Percentiles rank a stretch among this genome's conserved stretches.
These are phyloP conservation scores for Gasterosteus aculeatus DNA, from an alignment of 2,113 vertebrate species.

Conservation along the genomic window DNA sequence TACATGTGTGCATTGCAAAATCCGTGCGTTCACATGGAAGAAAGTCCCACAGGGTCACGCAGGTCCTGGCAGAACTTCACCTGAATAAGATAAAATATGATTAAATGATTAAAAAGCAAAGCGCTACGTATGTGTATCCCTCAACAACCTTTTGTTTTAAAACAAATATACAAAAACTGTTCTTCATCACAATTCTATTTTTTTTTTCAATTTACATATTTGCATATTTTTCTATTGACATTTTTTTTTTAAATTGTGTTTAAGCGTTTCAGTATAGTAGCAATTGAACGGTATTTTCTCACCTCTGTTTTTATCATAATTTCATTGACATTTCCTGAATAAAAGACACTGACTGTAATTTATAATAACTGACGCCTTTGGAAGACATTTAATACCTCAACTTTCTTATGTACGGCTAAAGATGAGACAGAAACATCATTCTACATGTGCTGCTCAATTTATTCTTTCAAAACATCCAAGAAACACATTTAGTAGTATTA, in stretches of 20 bases:
- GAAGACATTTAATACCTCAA: not conserved
- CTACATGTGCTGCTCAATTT: too few relatives aligned
- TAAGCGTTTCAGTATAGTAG: not conserved
- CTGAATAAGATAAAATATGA: not conserved
- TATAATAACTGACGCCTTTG: not conserved
- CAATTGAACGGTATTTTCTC: not conserved
- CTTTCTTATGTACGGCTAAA: not conserved
- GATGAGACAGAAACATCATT: too few relatives aligned
- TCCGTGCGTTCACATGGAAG: not conserved
- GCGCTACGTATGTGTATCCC: not conserved
- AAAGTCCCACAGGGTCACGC: constrained; percentile 20
- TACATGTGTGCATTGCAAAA: constrained; percentile 12
- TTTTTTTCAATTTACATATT: too few relatives aligned
- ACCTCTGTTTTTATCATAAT: not conserved
- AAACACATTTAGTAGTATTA: not conserved
- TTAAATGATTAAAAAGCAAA: not conserved
- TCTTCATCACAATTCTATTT: too few relatives aligned
- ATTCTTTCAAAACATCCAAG: too few relatives aligned
- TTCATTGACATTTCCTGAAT: not conserved
- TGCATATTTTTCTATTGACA: too few relatives aligned
- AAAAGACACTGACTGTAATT: not conserved
- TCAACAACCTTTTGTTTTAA: not conserved
- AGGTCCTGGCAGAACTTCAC: not conserved
- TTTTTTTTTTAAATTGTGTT: not conserved
- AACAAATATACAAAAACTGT: too few relatives aligned